Evolutionary conservation across 2,113 vertebrate genomes (phyloP), one percentile per base, ranked within the genome.

Genomic region (Oenanthe melanoleuca): DNA sequence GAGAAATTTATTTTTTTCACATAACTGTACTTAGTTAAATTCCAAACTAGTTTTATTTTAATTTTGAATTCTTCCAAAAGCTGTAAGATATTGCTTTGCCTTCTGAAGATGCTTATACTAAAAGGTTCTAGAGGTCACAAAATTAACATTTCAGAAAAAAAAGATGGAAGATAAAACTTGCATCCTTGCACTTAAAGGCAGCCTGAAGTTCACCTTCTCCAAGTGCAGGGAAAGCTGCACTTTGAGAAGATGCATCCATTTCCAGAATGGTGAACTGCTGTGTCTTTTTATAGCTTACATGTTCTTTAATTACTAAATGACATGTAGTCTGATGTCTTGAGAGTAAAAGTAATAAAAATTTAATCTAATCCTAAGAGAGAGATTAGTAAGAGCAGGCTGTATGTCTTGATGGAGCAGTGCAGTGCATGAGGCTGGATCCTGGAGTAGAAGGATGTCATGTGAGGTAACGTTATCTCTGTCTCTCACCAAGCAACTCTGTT

Each of bases 341-440:
- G 31, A 93, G 31, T 69, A 52, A 45, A 82, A 81, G 45, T 73
- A 53, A 69, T 80, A 70, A 82, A 89, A 71, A 12, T 65, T 94
- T 92, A 86, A 92, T 77, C 11, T 66, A 69, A 57, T 34, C 47
- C 45, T 60, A 69, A 79, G 37, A 65, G 61, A 79, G 60, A 80
- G 40, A 44, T 81, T 86, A 87, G 44, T 47, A 44, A 81, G n/a
- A 56, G 65, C 49, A 75, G 44, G 22, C 47, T 67, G 37, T 24
- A 4, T 69, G 55, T 37, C 42, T 80, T 89, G 67, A 33, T 70
- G 64, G 82, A 69, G 71, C 69, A 73, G n/a, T 31, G 55, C 18
- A 56, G 40, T 44, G 29, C 4, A 11, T 33, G 49, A 64, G 20
- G 40, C 45, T 64, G 56, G 74, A 18, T 52, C 42, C 28, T 67